Base-by-base conservation (phyloP, 1,140 invertebrate species). In the Leptopilina boulardi region DNA sequence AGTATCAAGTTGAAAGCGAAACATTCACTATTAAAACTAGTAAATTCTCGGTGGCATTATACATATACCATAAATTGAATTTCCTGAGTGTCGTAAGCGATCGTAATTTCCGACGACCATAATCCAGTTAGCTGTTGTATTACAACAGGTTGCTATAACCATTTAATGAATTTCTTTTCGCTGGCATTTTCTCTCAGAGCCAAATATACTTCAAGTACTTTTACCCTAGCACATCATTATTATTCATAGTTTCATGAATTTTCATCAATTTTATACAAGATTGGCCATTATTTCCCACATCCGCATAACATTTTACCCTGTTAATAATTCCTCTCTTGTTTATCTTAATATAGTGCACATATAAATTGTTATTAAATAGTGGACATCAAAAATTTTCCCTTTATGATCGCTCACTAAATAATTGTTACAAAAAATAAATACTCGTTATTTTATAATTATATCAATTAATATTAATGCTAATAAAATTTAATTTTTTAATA, bases 191-290 rank as follows among this genome's bases (percentile, higher is more conserved):
- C 34, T 15, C 6, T 42, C 10, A 23, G 19, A 74, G 56, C 75
- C 19, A 38, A 13, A 78, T 72, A 79, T 80, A 77, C 82, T 77
- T 73, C 77, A 73, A 78, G 77, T 76, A 83, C 83, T 82, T 81
- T 84, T 83, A 30, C 21, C 77, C 70, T 70, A 77, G 76, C 70
- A 73, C 71, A 72, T 73, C 82, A 82, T 88, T 89, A 87, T 86
- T 90, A 90, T 89, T 90, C 87, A 88, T 87, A 83, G 80, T 88
- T 86, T 87, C 87, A 89, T 90, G 87, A 88, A 89, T 90, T 89
- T 89, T 89, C 84, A 87, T 88, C 75, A 78, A 73, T 51, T n/a
- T 23, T 54, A 78, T 71, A 77, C 78, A 77, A 75, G 78, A 84
- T 82, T 80, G 80, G 81, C 84, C 83, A 82, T 88, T 87, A 86